Percentiles rank a stretch among this genome's conserved stretches.
phyloP scores from a whole-genome alignment of 2,113 vertebrate genomes.

The Nibea coibor region DNA sequence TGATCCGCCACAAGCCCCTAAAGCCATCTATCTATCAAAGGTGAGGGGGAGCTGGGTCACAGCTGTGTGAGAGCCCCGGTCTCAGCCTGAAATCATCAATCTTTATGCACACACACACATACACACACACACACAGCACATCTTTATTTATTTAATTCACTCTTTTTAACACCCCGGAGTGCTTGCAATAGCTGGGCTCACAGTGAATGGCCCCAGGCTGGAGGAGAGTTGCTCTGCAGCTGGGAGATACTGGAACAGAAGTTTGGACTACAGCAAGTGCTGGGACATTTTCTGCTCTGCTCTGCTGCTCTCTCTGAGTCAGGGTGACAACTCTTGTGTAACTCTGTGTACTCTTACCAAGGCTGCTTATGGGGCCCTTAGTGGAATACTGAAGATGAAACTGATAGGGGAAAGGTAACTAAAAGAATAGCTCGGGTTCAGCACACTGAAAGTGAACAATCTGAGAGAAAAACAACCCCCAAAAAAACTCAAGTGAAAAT shows the following conservation, averaged over 20 bases:
- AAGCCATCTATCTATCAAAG: slow-evolving; percentile 85
- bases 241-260: slow-evolving; percentile 56
- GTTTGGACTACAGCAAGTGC: slow-evolving; percentile 48
- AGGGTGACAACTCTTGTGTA: slow-evolving; percentile 17
- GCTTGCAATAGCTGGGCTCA: slow-evolving; percentile 61
- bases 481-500: slow-evolving; percentile 6
- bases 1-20: slow-evolving; percentile 82
- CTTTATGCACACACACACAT: slow-evolving; percentile 47
- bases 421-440: slow-evolving; percentile 18
- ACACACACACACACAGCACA: not conserved
- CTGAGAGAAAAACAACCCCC: slow-evolving; percentile 14
- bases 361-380: slow-evolving; percentile 15
- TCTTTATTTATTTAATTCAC: slow-evolving; percentile 73
- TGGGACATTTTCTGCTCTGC: slow-evolving; percentile 35
- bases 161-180: slow-evolving; percentile 64
- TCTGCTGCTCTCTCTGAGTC: slow-evolving; percentile 17
- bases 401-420: slow-evolving; percentile 12
- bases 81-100: slow-evolving; percentile 69
- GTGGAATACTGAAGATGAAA: slow-evolving; percentile 11
- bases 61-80: slow-evolving; percentile 55
- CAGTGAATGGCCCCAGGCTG: slow-evolving; percentile 61
- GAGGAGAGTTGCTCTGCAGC: slow-evolving; percentile 55
- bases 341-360: slow-evolving; percentile 14
- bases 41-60: slow-evolving; percentile 65
- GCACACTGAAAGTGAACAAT: slow-evolving; percentile 11